Base-by-base conservation (phyloP, 2,888 invertebrate species). In the Candidula unifasciata region DNA sequence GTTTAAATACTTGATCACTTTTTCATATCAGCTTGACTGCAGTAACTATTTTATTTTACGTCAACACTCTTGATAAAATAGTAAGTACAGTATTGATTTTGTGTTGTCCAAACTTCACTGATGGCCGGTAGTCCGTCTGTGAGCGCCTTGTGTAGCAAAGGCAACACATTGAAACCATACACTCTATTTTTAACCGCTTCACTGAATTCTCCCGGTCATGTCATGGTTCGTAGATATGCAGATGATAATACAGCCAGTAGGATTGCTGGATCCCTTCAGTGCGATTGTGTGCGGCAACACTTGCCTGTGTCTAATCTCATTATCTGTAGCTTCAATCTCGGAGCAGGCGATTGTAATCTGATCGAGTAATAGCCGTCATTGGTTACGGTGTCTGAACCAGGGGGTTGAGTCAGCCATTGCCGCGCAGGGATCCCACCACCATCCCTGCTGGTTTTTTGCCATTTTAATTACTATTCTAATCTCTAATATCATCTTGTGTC, bases 281-380 rank as follows among this genome's bases (percentile, higher is more conserved):
- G 18, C 27, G 30, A 54, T 74, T 74, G 52, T 44, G 54, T 54
- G 54, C 60, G 27, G 64, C 64, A 64, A 64, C 77, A 60, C 57
- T 60, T 78, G 57, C 76, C 8, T n/a, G 77, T 37, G 77, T 37
- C 77, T 64, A 78, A 78, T 78, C 24, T 35, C 35, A 35, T 64
- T 78, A 33, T 78, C 60, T 78, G 64, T 33, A 35, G 60, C 64
- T 64, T 64, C 52, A 37, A 35, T 35, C 37, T 64, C 10, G 30
- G 35, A n/a, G 60, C 33, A 24, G 21, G 60, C 21, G 64, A 78
- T 78, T 74, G 30, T 44, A 54, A 74, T 74, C 54, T 27, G 54
- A 74, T 57, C 52, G 74, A 16, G 54, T 33, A 52, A 54, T 54
- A 54, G 13, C 74, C 30, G 54, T 54, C 54, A 33, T 27, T 54